A percentile compares a stretch with the other conserved stretches of the same genome.
Conservation (phyloP, 2,113 vertebrate species). For the Himantopus leucocephalus region DNA sequence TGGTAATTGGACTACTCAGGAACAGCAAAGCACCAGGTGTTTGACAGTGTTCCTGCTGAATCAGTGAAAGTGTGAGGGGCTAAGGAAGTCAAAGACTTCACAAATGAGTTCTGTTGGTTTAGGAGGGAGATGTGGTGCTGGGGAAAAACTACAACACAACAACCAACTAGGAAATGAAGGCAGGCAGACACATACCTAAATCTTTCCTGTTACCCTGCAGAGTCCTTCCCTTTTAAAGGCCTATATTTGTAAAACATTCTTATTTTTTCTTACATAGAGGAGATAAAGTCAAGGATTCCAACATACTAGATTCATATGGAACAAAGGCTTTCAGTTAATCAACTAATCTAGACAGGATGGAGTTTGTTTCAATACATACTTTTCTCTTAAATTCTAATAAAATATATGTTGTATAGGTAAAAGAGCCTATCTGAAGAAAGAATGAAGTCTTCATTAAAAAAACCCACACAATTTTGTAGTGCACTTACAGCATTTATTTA, state of each 20-base stretch:
- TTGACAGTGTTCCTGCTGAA: neutral
- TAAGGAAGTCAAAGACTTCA: neutral
- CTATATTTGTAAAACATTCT: neutral
- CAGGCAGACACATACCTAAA: neutral
- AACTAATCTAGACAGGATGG: neutral
- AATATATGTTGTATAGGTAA: neutral
- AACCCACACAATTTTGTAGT: neutral
- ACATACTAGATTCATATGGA: neutral
- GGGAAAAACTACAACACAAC: no score
- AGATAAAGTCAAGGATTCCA: neutral
- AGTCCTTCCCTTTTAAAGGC: neutral
- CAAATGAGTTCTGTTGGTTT: neutral
- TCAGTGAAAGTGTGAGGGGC: neutral
- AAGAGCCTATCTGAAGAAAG: neutral
- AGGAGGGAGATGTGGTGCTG: neutral
- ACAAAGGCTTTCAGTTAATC: neutral
- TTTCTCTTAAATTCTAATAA: neutral
- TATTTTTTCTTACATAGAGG: neutral
- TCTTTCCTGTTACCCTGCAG: neutral
- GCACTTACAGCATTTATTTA: neutral
- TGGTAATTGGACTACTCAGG: constrained; percentile 24
- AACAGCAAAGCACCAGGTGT: constrained; percentile 31
- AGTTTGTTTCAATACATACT: neutral
- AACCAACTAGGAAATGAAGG: neutral
- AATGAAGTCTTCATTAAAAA: neutral